phyloP scores from a whole-genome alignment of 1,140 invertebrate species.

The Eupristina koningsbergeri region DNA sequence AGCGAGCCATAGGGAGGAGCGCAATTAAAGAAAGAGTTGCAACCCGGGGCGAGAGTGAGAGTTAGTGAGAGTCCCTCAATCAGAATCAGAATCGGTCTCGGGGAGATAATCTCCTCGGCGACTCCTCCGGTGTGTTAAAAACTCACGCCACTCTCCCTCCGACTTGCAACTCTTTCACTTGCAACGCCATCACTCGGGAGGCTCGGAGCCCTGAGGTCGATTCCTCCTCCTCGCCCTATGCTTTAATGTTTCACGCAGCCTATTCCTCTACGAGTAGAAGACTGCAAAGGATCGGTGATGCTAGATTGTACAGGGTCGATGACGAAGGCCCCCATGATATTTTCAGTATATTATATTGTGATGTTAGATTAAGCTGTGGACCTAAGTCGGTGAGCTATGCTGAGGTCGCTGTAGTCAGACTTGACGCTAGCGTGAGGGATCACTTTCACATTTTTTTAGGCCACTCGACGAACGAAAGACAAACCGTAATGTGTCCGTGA shows the following conservation, averaged over 20 bases:
- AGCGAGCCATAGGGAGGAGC: constrained; percentile 30
- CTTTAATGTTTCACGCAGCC: constrained; percentile 36
- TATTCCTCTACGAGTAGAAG: constrained; percentile 58
- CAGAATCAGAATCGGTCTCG: constrained; percentile 41
- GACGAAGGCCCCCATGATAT: constrained; percentile 63
- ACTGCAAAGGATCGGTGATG: constrained; percentile 56
- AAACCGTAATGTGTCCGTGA: background rate
- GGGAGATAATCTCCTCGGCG: too few relatives aligned
- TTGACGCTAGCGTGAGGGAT: constrained; percentile 65
- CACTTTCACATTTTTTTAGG: constrained; percentile 68
- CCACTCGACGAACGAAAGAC: constrained; percentile 54
- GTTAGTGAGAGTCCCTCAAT: too few relatives aligned
- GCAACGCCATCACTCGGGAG: background rate
- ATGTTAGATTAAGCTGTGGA: constrained; percentile 72
- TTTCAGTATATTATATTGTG: constrained; percentile 72
- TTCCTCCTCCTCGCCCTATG: constrained; percentile 18
- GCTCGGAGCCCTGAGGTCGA: constrained; percentile 20
- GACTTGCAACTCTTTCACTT: background rate
- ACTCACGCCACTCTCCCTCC: background rate
- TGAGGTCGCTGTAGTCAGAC: constrained; percentile 70
- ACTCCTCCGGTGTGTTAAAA: too few relatives aligned
- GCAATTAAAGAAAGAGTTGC: too few relatives aligned
- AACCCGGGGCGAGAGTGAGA: too few relatives aligned
- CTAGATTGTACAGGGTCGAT: constrained; percentile 61
- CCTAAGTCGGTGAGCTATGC: constrained; percentile 65